These are phyloP conservation scores for Elymnias hypermnestra DNA, from an alignment of 1,140 invertebrate genomes.

Conservation along the genomic window DNA sequence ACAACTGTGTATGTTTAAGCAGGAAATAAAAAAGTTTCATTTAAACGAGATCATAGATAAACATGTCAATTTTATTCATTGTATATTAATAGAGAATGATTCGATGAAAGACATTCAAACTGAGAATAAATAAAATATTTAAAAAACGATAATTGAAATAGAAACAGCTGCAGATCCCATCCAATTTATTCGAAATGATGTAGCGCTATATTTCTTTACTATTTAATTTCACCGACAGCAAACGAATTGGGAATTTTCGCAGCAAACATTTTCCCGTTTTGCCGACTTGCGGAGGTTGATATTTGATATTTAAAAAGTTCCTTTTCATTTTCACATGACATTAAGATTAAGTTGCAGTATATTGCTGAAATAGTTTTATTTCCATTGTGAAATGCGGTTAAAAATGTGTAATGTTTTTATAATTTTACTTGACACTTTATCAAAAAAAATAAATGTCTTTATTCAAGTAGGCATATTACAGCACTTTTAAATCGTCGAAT, in stretches of 20 bases:
- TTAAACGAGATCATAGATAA: too few species aligned
- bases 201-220: slow-evolving; percentile 14
- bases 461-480: too few species aligned
- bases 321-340: background rate
- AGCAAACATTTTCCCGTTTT: slow-evolving; percentile 4
- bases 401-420: too few species aligned
- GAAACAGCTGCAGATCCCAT: slow-evolving; percentile 18
- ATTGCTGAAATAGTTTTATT: too few species aligned
- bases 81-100: too few species aligned
- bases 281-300: background rate
- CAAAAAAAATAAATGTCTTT: too few species aligned
- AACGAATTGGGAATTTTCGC: slow-evolving; percentile 13
- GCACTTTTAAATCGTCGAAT: too few species aligned
- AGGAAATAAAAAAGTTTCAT: too few species aligned
- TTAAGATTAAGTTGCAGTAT: background rate
- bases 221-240: slow-evolving; percentile 11
- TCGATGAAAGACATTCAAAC: background rate
- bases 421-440: too few species aligned
- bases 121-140: background rate
- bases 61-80: too few species aligned
- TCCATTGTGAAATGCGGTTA: too few species aligned
- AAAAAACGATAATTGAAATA: slow-evolving; percentile 2
- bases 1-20: too few species aligned
- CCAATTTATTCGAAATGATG: slow-evolving; percentile 18
- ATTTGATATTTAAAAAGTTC: slow-evolving; percentile 3